phyloP scores from a whole-genome alignment of 1,140 invertebrate genomes.

The Drosophila kepulauana region DNA sequence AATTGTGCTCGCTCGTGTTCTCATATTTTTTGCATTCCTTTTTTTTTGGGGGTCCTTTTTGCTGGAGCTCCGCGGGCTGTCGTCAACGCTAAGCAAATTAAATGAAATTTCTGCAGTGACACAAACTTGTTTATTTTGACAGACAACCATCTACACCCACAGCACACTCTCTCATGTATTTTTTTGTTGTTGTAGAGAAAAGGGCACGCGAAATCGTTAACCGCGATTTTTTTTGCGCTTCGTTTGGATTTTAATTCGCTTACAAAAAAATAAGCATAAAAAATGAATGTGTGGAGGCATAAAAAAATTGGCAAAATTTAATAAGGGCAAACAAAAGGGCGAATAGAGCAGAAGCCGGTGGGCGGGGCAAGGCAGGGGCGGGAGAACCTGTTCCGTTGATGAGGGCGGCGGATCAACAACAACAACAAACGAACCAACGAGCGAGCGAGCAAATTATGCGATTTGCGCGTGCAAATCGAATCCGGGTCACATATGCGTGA shows the following conservation, averaged over 20 bases:
- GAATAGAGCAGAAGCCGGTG: background rate
- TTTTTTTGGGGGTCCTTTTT: background rate
- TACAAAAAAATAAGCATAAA: slow-evolving; percentile 42
- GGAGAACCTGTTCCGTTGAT: slow-evolving; percentile 19
- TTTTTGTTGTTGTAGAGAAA: slow-evolving; percentile 33
- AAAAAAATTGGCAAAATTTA: slow-evolving; percentile 73
- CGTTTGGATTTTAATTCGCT: slow-evolving; percentile 76
- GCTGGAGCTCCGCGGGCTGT: slow-evolving; percentile 34
- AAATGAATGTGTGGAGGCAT: slow-evolving; percentile 19
- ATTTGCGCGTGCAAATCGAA: slow-evolving; percentile 73
- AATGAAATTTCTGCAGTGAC: slow-evolving; percentile 83
- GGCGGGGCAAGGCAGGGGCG: background rate
- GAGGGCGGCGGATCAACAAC: slow-evolving; percentile 1
- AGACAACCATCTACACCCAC: slow-evolving; percentile 52
- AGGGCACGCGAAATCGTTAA: slow-evolving; percentile 69
- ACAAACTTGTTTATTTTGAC: slow-evolving; percentile 84
- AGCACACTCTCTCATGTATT: background rate
- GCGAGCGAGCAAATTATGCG: slow-evolving; percentile 52
- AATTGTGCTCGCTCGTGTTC: slow-evolving; percentile 1
- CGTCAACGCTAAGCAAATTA: slow-evolving; percentile 72
- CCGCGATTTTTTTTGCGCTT: slow-evolving; percentile 70
- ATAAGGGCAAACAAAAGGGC: slow-evolving; percentile 70
- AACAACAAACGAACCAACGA: slow-evolving; percentile 6
- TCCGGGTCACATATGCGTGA: slow-evolving; percentile 79
- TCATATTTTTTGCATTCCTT: background rate